Evolutionary conservation across 2,888 invertebrate species (phyloP), one percentile per base, ranked within the genome.

Genomic region (Oscheius onirici): DNA sequence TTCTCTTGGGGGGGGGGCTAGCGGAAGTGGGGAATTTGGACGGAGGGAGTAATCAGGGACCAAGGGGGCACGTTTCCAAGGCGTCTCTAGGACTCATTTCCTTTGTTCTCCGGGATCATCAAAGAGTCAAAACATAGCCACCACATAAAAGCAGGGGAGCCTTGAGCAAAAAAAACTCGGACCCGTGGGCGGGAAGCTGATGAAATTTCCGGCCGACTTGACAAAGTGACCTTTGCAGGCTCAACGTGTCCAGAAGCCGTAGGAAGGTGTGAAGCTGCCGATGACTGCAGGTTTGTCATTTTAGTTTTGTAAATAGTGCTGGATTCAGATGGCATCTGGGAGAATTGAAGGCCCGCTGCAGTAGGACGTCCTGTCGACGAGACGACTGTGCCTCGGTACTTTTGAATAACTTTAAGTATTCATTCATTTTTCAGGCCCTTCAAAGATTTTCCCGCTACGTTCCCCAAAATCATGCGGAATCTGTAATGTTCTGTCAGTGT

Each of bases 401-500:
- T 34, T 8, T 34, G 17, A 51, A 66, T 69, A 20, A 17, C 51
- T n/a, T n/a, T 6, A 15, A 10, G n/a, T 57, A 51, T 65, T 26
- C 13, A 40, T 3, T 43, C 10, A 44, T 1, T 43, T 70, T 81
- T 51, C 65, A 83, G 84, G 82, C 85, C 8, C 66, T 85, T 17
- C 78, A 83, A 73, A 70, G 85, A 46, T 85, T 85, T 68, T 75
- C 83, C 13, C 74, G 75, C 8, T 85, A 83, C 67, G 85, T 86
- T 24, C 77, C 81, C 28, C 77, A 73, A 13, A 68, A 73, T 1
- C 60, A 84, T 8, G 78, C 79, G 17, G 85, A 86, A 66, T 75
- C 83, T 13, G 63, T 86, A 22, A 82, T 83, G 79, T 85, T 85
- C 66, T 85, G 85, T 69, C 83, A 84, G 63, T 85, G 85, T 69